phyloP scores from a whole-genome alignment of 2,797 vertebrate species.

The Sciaenops ocellatus region DNA sequence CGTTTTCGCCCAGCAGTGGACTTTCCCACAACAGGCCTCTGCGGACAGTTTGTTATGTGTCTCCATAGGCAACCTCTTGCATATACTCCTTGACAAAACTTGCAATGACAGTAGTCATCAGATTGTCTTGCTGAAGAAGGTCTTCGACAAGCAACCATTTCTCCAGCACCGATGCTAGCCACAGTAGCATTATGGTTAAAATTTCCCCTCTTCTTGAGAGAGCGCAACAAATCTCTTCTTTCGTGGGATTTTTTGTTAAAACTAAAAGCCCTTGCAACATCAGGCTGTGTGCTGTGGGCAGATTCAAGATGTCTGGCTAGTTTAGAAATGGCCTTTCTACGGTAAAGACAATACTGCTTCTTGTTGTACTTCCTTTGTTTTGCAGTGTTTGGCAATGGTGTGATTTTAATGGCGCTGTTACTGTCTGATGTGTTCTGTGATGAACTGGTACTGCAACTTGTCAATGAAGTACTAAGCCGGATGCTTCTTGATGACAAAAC shows the following conservation, averaged over 20 bases:
- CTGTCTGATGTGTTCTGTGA: constrained; percentile 1
- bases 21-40: background rate
- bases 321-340: constrained; percentile 29
- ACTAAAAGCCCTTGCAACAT: constrained; percentile 33
- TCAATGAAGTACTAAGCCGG: background rate
- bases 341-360: constrained; percentile 45
- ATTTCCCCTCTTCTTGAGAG: constrained; percentile 41
- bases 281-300: background rate
- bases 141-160: constrained; percentile 35
- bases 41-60: constrained; percentile 24
- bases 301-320: constrained; percentile 29
- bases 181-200: constrained; percentile 32
- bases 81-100: constrained; percentile 45
- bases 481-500: background rate
- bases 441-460: background rate
- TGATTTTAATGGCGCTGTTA: no score
- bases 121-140: constrained; percentile 4
- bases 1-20: background rate
- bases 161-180: constrained; percentile 14
- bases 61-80: constrained; percentile 18
- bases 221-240: constrained; percentile 31
- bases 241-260: constrained; percentile 9
- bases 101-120: constrained; percentile 10
- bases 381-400: no score
- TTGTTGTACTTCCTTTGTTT: constrained; percentile 51